Conservation (phyloP, 2,113 vertebrate species). For the Theristicus caerulescens region DNA sequence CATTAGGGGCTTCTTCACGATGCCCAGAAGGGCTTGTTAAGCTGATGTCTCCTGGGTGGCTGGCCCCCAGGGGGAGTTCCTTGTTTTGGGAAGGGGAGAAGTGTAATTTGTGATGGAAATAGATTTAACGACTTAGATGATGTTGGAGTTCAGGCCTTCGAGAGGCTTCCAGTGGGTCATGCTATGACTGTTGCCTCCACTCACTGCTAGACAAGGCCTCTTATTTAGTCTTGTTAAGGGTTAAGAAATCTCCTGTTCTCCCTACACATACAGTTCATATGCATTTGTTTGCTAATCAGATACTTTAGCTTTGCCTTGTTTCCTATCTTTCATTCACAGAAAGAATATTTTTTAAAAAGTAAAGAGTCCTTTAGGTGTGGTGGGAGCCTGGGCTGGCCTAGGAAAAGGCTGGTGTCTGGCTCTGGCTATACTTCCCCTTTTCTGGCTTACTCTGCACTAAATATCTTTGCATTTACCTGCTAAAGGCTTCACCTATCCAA, state of each 20-base stretch:
- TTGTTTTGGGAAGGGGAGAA: neutral
- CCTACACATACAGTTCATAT: neutral
- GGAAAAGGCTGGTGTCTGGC: neutral
- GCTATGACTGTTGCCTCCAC: neutral
- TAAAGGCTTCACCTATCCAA: neutral
- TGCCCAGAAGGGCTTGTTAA: constrained; percentile 25
- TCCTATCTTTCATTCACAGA: neutral
- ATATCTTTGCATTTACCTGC: neutral
- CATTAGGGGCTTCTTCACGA: neutral
- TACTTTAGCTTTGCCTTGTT: neutral
- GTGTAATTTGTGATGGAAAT: neutral
- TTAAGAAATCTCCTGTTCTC: neutral
- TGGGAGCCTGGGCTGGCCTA: neutral
- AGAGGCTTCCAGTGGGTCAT: neutral
- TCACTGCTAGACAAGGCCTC: neutral
- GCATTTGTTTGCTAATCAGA: neutral
- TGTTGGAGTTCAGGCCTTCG: neutral
- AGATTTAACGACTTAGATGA: neutral
- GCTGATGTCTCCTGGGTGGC: neutral
- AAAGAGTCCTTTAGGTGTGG: neutral
- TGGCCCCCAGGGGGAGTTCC: neutral
- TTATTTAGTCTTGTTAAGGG: neutral
- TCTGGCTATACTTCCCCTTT: neutral
- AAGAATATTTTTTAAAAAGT: neutral
- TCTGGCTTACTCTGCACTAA: neutral